Conservation (phyloP, 2,888 invertebrate species). For the Lepidocyrtinus sp. region DNA sequence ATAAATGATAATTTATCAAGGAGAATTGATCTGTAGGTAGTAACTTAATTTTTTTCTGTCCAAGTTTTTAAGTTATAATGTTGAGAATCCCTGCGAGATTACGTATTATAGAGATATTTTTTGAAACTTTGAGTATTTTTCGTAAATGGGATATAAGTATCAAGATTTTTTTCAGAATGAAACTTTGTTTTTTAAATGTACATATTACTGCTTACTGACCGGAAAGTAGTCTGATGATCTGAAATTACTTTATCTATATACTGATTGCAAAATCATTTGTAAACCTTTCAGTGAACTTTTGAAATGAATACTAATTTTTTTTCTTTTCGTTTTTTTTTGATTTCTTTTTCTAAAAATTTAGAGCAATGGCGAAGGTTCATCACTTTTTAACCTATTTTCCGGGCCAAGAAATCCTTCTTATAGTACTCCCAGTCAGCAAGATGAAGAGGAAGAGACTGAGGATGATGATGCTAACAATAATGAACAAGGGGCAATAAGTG, state of each 20-base stretch:
- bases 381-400: slow-evolving; percentile 59
- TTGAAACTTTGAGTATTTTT: no score
- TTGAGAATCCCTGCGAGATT: no score
- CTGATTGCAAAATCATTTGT: slow-evolving; percentile 22
- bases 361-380: slow-evolving; percentile 50
- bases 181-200: no score
- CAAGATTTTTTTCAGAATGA: no score
- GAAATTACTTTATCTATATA: slow-evolving; percentile 29
- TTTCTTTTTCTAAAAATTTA: slow-evolving; percentile 20
- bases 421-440: slow-evolving; percentile 33
- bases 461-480: slow-evolving; percentile 14
- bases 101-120: no score
- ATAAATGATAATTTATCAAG: no score
- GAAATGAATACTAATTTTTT: slow-evolving; percentile 25
- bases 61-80: no score
- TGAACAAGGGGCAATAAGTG: slow-evolving; percentile 22
- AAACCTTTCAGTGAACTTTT: slow-evolving; percentile 26
- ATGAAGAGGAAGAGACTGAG: slow-evolving; percentile 28
- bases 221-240: slow-evolving; percentile 27
- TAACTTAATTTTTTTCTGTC: no score
- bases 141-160: no score
- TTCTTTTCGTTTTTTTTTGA: slow-evolving; percentile 15
- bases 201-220: slow-evolving; percentile 31
- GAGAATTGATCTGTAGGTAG: no score
- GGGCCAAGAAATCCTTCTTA: slow-evolving; percentile 58